Base-by-base conservation (phyloP, 2,113 vertebrate species). In the Antigone vipio region DNA sequence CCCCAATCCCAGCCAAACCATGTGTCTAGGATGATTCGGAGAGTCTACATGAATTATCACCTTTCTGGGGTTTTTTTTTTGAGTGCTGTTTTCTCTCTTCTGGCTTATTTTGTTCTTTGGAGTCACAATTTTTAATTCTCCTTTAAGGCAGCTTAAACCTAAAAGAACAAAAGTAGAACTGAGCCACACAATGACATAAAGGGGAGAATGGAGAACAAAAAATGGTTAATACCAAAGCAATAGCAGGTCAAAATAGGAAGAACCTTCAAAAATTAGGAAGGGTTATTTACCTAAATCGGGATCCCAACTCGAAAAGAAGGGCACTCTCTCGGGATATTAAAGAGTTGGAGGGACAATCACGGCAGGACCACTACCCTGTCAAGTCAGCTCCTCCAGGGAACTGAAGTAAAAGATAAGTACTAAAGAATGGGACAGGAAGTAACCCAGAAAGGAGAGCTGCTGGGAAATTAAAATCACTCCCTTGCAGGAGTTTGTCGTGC, bases 121-220 rank as follows among this genome's bases (percentile, higher is more conserved):
- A 96, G 86, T 69, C 92, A 44, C 86, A 59, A 90, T 94, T 93
- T 75, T 58, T 40, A 68, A 44, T 82, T 92, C 72, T 95, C 89
- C 89, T 91, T 71, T 44, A 85, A 85, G 95, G 87, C 89, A 88
- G 84, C 74, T 93, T 93, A 81, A 75, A 96, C 92, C 98, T 98
- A 82, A 84, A 63, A 96, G 94, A 67, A 73, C 2, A 67, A 55
- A 93, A 94, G 75, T 29, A 89, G 24, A 78, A 64, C 69, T 93
- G 55, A 93, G 78, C 35, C 59, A 38, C 34, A 38, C 23, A 55
- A 35, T 11, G 40, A 58, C 23, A 88, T 18, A 12, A 49, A 72
- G 49, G 8, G 76, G 58, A 76, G 15, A 67, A 88, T 0, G 1
- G 58, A 71, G 10, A 92, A 40, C 6, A 38, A 40, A 67, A 67